Conservation (phyloP, 2,797 vertebrate genomes). For the Pteropus rufus region DNA sequence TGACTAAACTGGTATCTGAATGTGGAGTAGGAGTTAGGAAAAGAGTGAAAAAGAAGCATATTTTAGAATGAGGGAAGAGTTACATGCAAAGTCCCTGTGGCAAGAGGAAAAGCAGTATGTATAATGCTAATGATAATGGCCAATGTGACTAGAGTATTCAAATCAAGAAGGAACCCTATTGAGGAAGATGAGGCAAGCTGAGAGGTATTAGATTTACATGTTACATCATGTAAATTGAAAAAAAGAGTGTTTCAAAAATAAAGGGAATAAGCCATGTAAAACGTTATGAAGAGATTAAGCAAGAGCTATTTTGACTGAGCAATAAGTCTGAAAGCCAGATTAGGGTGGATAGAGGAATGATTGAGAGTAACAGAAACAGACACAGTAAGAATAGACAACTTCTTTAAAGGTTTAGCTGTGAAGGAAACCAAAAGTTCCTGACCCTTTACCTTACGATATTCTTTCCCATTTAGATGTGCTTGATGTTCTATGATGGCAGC, state of each 20-base stretch:
- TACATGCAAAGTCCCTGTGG: neutral
- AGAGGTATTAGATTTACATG: neutral
- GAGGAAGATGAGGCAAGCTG: neutral
- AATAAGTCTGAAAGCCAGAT: neutral
- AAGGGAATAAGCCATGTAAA: neutral
- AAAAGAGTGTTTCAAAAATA: neutral
- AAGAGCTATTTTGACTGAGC: neutral
- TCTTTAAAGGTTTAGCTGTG: neutral
- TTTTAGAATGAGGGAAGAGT: neutral
- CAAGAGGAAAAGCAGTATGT: neutral
- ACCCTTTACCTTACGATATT: neutral
- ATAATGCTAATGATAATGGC: neutral
- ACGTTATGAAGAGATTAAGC: neutral
- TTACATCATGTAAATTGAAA: neutral
- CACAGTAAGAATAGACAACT: neutral
- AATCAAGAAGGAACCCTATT: neutral
- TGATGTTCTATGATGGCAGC: neutral
- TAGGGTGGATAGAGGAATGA: neutral
- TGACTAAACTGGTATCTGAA: neutral
- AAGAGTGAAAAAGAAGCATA: neutral
- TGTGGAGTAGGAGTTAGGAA: neutral
- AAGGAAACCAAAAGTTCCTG: neutral
- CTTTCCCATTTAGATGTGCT: neutral
- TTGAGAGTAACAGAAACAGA: neutral
- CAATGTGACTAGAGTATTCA: neutral